Evolutionary conservation across 2,113 vertebrate genomes (phyloP).

Genomic region (Gasterosteus aculeatus): DNA sequence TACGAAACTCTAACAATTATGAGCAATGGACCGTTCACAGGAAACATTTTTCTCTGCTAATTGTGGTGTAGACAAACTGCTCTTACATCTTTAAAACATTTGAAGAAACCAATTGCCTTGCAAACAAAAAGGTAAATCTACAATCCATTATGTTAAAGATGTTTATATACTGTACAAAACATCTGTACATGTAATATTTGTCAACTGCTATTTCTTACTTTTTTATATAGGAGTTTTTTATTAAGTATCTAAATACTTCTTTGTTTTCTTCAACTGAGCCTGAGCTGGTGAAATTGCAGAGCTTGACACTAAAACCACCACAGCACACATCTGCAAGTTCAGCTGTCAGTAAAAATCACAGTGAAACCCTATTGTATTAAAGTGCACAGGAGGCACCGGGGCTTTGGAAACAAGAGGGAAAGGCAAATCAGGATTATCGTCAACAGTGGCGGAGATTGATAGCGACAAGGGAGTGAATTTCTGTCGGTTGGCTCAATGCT

Average conservation of each 20-base stretch:
- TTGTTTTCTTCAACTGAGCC: neutral
- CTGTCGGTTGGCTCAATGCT: constrained; percentile 69
- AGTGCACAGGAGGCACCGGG: constrained; percentile 56
- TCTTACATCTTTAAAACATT: neutral
- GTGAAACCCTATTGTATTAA: constrained; percentile 67
- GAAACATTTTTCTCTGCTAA: neutral
- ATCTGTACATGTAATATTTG: neutral
- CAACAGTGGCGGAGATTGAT: constrained; percentile 73
- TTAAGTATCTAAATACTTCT: neutral
- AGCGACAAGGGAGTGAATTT: constrained; percentile 77
- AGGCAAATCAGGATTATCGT: constrained; percentile 79
- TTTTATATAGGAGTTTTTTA: neutral
- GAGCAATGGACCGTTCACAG: neutral
- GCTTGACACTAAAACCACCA: constrained; percentile 29
- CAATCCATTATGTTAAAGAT: neutral
- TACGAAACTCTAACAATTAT: neutral
- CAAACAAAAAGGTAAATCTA: neutral
- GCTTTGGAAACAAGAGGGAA: constrained; percentile 66
- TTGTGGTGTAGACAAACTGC: neutral
- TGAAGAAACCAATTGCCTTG: neutral
- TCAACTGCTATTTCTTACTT: neutral
- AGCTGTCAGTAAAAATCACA: constrained; percentile 68
- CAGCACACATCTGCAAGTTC: constrained; percentile 53
- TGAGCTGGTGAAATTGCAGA: constrained; percentile 5
- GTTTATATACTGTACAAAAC: neutral